phyloP scores from a whole-genome alignment of 2,113 vertebrate species.

The Megaceryle torquata region DNA sequence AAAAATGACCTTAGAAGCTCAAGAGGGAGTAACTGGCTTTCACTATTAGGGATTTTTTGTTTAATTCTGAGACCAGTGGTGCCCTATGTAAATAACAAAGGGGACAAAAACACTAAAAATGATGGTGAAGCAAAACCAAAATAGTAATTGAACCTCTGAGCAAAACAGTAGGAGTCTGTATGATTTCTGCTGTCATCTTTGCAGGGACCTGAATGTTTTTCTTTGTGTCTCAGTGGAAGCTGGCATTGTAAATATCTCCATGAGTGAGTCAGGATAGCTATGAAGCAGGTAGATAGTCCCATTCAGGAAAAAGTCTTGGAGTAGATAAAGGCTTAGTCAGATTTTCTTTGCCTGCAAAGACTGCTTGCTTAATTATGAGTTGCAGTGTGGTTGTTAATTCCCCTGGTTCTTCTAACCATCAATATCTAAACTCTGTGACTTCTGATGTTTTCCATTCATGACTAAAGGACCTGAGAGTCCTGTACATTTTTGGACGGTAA shows the following conservation, averaged over 20 bases:
- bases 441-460: background rate
- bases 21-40: slow-evolving; percentile 1
- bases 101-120: background rate
- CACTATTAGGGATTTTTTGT: background rate
- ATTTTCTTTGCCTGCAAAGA: background rate
- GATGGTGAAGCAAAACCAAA: slow-evolving; percentile 21
- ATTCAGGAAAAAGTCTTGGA: background rate
- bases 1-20: background rate
- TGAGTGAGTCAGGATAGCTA: background rate
- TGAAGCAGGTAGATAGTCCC: background rate
- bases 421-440: background rate
- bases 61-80: background rate
- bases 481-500: background rate
- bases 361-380: background rate
- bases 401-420: background rate
- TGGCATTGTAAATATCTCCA: background rate
- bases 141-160: background rate
- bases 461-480: background rate
- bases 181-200: background rate
- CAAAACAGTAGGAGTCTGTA: background rate
- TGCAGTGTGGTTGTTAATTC: background rate
- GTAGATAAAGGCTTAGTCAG: background rate
- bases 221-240: background rate
- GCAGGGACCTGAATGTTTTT: background rate
- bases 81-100: slow-evolving; percentile 5